Evolutionary conservation across 2,113 vertebrate genomes (phyloP).

Genomic region (Xerus inauris): DNA sequence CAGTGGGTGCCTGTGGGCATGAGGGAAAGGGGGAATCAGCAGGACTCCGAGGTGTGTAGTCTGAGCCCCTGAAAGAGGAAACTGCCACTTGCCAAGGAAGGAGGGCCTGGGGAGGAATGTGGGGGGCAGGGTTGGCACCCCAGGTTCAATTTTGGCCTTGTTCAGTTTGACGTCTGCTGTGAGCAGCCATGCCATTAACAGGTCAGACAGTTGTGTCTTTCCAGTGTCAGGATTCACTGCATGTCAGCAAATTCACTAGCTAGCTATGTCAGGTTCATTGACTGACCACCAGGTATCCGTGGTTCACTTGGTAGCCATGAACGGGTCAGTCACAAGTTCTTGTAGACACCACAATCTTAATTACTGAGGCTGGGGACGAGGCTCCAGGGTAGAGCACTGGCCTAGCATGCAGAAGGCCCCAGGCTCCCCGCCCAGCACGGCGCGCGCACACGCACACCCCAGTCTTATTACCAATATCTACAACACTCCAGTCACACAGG

Average conservation of each 20-base stretch:
- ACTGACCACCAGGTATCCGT: neutral
- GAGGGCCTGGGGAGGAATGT: neutral
- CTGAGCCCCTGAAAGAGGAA: neutral
- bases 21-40: neutral
- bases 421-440: no score
- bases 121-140: neutral
- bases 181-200: neutral
- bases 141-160: neutral
- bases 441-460: no score
- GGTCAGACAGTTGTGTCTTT: neutral
- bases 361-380: neutral
- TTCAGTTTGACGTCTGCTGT: neutral
- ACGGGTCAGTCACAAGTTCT: neutral
- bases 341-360: neutral
- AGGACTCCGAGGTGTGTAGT: neutral
- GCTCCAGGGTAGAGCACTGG: no score
- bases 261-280: neutral
- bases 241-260: neutral
- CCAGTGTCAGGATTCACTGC: neutral
- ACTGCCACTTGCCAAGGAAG: neutral
- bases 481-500: neutral
- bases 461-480: no score
- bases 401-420: no score
- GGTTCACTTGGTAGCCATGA: neutral
- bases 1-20: neutral